Evolutionary conservation across 2,888 invertebrate species (phyloP), one percentile per base, ranked within the genome.

Genomic region (Epistrophe grossulariae): DNA sequence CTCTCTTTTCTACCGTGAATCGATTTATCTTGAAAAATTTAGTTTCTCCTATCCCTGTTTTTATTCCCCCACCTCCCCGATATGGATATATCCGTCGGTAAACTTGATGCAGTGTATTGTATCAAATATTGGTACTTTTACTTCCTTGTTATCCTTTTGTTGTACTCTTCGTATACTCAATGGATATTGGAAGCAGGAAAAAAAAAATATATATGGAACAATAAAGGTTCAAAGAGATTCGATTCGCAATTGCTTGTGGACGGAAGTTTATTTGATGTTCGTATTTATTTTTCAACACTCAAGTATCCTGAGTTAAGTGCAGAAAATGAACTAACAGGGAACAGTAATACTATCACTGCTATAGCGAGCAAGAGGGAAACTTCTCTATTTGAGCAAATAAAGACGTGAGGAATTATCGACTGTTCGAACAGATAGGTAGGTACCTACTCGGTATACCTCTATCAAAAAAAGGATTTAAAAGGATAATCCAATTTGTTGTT

Each of bases 261-360:
- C 79, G 87, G 79, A 83, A 87, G 87, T 87, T 79, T 83, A 87
- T 87, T 87, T 83, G 83, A 79, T 87, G 87, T 76, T 79, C 76
- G 79, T 87, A 83, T 87, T 87, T 87, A 87, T 87, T 83, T 87
- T 87, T 72, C 79, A 79, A 87, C 76, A 79, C 87, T 83, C 83
- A 83, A 87, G 87, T 60, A 79, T 83, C 74, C 87, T 79, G 87
- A 87, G 82, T 83, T 87, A 83, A 85, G 85, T 73, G 82, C 55
- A 71, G 57, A 73, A 66, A 71, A 74, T 71, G 79, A 71, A 70
- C 78, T 59, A 57, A 70, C 81, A 68, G 17, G 24, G 43, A 13
- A 60, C 57, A 73, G 31, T 11, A 64, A 68, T 31, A 57, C 35
- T 59, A 48, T 11, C 17, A 40, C 38, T 11, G 35, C 13, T 19